Conservation (phyloP, 2,113 vertebrate species). For the Nipponia nippon region DNA sequence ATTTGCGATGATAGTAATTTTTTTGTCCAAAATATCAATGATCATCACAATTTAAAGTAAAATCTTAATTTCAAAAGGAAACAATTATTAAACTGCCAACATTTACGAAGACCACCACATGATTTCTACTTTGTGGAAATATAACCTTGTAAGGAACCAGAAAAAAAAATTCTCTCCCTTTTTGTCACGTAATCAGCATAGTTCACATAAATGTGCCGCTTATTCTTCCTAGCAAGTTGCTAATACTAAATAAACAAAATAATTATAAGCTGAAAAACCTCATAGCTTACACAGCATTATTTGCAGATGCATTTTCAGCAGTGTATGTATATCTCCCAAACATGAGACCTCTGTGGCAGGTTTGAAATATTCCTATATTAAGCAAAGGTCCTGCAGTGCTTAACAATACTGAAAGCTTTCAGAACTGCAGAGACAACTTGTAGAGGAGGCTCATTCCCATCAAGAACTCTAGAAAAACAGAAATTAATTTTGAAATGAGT, state of each 20-base stretch:
- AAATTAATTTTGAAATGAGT: background rate
- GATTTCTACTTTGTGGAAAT: background rate
- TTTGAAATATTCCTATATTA: background rate
- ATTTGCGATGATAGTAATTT: background rate
- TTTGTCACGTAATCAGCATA: rapidly evolving
- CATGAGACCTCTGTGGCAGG: background rate
- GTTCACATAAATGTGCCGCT: background rate
- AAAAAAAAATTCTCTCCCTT: background rate
- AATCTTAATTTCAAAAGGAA: background rate
- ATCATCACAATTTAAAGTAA: background rate
- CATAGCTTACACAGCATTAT: background rate
- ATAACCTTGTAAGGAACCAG: background rate
- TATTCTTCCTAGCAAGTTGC: background rate
- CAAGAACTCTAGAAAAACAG: background rate
- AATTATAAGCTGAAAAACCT: background rate
- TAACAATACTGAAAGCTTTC: background rate
- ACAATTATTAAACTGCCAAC: background rate
- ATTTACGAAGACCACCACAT: background rate
- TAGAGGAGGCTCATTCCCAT: background rate
- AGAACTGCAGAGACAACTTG: background rate
- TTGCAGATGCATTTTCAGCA: background rate
- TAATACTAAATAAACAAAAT: background rate
- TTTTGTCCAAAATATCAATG: background rate
- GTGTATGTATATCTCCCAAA: background rate
- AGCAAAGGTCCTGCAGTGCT: background rate